These are phyloP conservation scores for Stomatorhinus ivindoensis DNA, from an alignment of 2,113 vertebrate genomes.

Conservation along the genomic window DNA sequence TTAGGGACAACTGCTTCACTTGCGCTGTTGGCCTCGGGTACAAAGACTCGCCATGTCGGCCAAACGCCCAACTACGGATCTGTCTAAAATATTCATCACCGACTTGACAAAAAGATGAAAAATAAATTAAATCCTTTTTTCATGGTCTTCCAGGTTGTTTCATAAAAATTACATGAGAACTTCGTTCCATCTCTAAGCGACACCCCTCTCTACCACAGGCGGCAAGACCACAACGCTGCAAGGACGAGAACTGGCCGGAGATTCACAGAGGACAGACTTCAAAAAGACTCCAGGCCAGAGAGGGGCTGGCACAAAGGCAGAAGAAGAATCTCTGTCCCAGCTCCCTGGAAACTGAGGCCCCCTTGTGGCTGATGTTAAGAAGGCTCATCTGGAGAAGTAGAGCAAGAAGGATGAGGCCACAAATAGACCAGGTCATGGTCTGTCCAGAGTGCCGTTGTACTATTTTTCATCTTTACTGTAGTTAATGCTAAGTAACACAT, in stretches of 20 bases:
- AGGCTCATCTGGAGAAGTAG: conserved; percentile 1
- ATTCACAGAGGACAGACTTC: conserved; percentile 19
- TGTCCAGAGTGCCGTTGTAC: background rate
- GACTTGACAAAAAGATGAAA: conserved; percentile 70
- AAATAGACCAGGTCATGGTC: background rate
- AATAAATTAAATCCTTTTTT: conserved; percentile 65
- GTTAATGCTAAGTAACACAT: background rate
- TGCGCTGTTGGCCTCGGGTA: conserved; percentile 60
- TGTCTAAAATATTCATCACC: conserved; percentile 65
- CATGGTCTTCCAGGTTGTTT: conserved; percentile 63
- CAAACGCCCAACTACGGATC: conserved; percentile 39
- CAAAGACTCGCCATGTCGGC: conserved; percentile 61
- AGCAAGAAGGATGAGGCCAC: conserved; percentile 5
- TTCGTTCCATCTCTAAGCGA: conserved; percentile 55
- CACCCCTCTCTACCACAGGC: conserved; percentile 30
- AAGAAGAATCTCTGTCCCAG: background rate
- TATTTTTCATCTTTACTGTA: background rate
- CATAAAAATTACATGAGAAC: conserved; percentile 64
- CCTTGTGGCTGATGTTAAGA: conserved; percentile 7
- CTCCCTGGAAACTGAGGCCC: background rate
- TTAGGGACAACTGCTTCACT: conserved; percentile 38
- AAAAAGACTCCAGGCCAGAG: background rate
- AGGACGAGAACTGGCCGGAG: conserved; percentile 23
- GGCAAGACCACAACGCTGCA: background rate
- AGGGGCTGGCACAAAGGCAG: conserved; percentile 1